Conservation (phyloP, 1,140 invertebrate species). For the Pseudomyrmex concolor region DNA sequence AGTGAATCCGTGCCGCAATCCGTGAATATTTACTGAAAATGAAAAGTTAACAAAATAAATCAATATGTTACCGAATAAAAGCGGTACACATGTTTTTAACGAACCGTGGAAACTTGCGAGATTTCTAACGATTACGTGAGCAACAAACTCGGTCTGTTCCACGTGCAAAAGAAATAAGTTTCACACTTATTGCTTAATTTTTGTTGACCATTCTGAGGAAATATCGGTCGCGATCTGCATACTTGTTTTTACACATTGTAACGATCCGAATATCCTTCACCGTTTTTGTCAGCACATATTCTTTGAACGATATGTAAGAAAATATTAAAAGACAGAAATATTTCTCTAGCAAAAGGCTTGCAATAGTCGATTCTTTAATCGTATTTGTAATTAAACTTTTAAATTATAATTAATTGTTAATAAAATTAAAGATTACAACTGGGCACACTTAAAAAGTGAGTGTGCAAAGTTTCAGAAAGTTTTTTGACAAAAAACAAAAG, state of each 20-base stretch:
- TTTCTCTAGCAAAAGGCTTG: too few species aligned
- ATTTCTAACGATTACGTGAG: constrained; percentile 57
- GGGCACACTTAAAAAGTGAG: too few species aligned
- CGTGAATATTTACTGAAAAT: not conserved
- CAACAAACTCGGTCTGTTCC: not conserved
- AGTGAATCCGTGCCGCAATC: constrained; percentile 16
- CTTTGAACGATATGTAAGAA: not conserved
- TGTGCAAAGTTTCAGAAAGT: too few species aligned
- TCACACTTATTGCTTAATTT: constrained; percentile 53
- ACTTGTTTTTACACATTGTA: not conserved
- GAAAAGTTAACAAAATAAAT: constrained; percentile 43
- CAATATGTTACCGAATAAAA: constrained; percentile 14
- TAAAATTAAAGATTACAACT: too few species aligned
- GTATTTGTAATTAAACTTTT: too few species aligned
- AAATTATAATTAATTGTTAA: too few species aligned
- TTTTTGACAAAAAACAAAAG: too few species aligned
- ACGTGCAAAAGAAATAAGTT: constrained; percentile 25
- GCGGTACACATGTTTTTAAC: constrained; percentile 18
- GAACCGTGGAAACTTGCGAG: constrained; percentile 6
- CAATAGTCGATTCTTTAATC: too few species aligned
- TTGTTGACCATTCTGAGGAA: not conserved
- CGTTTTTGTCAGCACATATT: not conserved
- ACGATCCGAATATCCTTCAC: not conserved
- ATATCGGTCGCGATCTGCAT: not conserved
- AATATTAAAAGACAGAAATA: not conserved